Conservation (phyloP, 1,140 invertebrate genomes). For the Atopsyche davidsoni region DNA sequence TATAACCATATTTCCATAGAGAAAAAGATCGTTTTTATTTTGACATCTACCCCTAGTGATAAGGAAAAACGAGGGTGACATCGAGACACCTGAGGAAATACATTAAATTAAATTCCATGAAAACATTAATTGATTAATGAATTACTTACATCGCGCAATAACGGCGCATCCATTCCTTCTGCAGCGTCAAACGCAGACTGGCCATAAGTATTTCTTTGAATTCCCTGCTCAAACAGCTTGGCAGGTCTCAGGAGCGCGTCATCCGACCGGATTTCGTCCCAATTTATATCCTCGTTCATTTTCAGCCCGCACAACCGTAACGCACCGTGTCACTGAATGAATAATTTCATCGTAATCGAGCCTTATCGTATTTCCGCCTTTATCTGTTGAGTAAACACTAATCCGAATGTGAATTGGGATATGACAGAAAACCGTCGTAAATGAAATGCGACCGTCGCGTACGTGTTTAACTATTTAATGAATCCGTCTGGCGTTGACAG, state of each 20-base stretch:
- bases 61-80: too few species aligned
- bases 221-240: conserved; percentile 12
- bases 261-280: conserved; percentile 29
- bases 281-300: conserved; percentile 28
- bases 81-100: too few species aligned
- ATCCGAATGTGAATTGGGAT: background rate
- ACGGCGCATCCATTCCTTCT: conserved; percentile 27
- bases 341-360: too few species aligned
- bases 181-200: conserved; percentile 14
- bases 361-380: conserved; percentile 4
- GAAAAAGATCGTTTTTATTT: too few species aligned
- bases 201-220: conserved; percentile 10
- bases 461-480: too few species aligned
- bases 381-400: background rate
- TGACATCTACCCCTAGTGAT: too few species aligned
- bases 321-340: too few species aligned
- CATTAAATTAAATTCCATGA: too few species aligned
- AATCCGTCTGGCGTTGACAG: too few species aligned
- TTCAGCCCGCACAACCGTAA: background rate
- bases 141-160: conserved; percentile 35
- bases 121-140: too few species aligned
- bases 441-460: background rate
- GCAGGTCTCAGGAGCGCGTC: conserved; percentile 11
- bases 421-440: background rate
- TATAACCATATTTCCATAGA: too few species aligned